Base-by-base conservation (phyloP, 1,140 invertebrate species). In the Drosophila kohkoa region DNA sequence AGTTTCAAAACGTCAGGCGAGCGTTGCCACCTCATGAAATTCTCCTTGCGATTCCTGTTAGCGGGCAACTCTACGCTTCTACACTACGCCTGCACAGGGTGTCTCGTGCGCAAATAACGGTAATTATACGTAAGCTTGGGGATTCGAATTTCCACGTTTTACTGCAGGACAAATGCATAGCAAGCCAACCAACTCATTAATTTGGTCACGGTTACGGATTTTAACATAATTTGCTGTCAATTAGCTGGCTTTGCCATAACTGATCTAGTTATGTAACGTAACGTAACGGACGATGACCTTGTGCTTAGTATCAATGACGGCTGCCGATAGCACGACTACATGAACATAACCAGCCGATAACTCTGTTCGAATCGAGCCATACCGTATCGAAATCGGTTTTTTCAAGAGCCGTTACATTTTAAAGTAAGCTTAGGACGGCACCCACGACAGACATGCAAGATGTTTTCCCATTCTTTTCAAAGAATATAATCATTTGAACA, bases 1-100 rank as follows among this genome's bases (percentile, higher is more conserved):
- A 52, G 54, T 46, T 57, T 69, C 49, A 13, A 68, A 71, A 70
- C 32, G 82, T 86, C 82, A 78, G 57, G 62, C 2, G 16, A 60
- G 65, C 41, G 71, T 69, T 74, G 48, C 65, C 71, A 58, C 15
- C 46, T 52, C 46, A 15, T 11, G 10, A 49, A 15, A 51, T 28
- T 35, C 5, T 20, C 8, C 52, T 25, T 51, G 52, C 30, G 28
- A 13, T n/a, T 52, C 10, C 25, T 52, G 10, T n/a, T 25, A 10
- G 45, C 2, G n/a, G 46, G 8, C 16, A 49, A 49, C 46, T 49
- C 46, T 49, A 49, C 15, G 15, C 16, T 48, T 32, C 30, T 11
- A 51, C 49, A 25, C n/a, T 5, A 30, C 6, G 7, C 5, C n/a
- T 28, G 5, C 51, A 13, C 25, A 49, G 49, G 5, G 49, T 52